Conservation (phyloP, 2,888 invertebrate species). For the Morpho achilles region DNA sequence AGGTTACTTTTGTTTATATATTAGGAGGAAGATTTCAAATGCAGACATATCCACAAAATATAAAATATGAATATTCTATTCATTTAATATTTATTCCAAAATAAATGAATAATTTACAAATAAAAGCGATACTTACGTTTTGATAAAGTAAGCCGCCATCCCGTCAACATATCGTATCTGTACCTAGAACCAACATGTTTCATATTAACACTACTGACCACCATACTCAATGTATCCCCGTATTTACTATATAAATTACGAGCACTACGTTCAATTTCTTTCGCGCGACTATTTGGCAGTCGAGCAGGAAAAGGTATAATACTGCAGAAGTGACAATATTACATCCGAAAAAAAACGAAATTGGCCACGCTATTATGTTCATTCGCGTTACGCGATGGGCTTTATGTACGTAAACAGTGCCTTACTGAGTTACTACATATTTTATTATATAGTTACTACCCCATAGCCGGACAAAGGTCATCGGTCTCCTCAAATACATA, state of each 20-base stretch:
- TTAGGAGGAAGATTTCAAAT: no score
- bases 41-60: no score
- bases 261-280: conserved; percentile 22
- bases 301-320: conserved; percentile 45
- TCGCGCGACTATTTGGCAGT: conserved; percentile 42
- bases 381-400: conserved; percentile 4
- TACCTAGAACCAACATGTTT: conserved; percentile 43
- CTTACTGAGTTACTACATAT: no score
- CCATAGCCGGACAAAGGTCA: no score
- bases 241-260: conserved; percentile 18
- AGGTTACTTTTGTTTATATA: no score
- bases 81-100: no score
- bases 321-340: conserved; percentile 12
- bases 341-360: conserved; percentile 18
- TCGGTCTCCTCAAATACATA: no score
- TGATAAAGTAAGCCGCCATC: conserved; percentile 64
- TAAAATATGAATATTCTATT: no score
- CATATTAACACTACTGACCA: conserved; percentile 23
- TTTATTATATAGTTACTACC: no score
- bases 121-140: conserved; percentile 57
- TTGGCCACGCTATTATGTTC: conserved; percentile 21
- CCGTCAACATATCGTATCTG: conserved; percentile 58
- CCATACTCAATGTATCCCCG: conserved; percentile 9
- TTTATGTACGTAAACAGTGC: no score
- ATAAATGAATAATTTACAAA: no score